Evolutionary conservation across 35 echinoderm and acorn worm genomes (phyloP).

Genomic region (Lytechinus variegatus): DNA sequence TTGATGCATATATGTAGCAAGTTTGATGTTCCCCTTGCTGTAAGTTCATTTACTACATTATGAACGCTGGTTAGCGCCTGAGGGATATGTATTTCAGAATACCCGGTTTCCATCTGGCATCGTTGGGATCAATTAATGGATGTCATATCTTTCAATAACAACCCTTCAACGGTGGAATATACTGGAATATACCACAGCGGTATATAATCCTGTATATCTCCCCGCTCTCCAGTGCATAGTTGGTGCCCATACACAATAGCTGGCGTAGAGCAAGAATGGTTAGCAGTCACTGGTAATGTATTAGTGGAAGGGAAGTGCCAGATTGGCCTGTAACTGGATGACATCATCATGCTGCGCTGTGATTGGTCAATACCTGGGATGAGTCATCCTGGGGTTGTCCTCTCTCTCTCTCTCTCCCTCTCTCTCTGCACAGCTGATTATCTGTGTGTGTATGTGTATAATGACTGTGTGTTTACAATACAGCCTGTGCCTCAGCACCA

Average conservation of each 20-base stretch:
- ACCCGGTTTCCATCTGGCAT: neutral
- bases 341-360: slow-evolving; percentile 42
- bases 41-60: neutral
- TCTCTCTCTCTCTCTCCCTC: neutral
- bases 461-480: slow-evolving; percentile 41
- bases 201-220: neutral
- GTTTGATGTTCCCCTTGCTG: neutral
- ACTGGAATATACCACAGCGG: slow-evolving; percentile 32
- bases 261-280: neutral
- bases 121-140: slow-evolving; percentile 24
- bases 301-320: slow-evolving; percentile 34
- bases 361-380: slow-evolving; percentile 44
- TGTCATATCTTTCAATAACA: slow-evolving; percentile 15
- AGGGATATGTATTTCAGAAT: neutral
- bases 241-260: neutral
- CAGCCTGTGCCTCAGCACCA: slow-evolving; percentile 27
- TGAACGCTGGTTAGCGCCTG: neutral
- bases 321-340: slow-evolving; percentile 22
- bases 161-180: neutral
- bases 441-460: slow-evolving; percentile 40
- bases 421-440: slow-evolving; percentile 38
- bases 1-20: neutral
- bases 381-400: slow-evolving; percentile 45
- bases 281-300: slow-evolving; percentile 15
- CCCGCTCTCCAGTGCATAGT: neutral